Percentiles rank a stretch among this genome's conserved stretches.
Evolutionary conservation across 2,888 invertebrate species (phyloP).

Genomic region (Pollenia amentaria): DNA sequence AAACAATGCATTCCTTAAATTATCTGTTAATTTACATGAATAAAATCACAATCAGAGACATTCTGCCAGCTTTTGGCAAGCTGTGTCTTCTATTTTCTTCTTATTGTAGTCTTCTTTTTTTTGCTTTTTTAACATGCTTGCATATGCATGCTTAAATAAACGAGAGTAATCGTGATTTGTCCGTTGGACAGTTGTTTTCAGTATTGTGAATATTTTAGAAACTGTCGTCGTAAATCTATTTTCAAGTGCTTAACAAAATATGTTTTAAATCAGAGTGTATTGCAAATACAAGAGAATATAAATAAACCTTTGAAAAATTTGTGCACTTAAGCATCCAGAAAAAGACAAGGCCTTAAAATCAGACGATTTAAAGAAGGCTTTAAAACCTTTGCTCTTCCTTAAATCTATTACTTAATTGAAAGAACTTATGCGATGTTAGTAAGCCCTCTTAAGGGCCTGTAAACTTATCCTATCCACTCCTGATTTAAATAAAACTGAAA

Average conservation of each 20-base stretch:
- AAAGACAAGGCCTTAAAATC: neutral
- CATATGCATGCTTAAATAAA: constrained; percentile 62
- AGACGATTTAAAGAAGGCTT: no score
- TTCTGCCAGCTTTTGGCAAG: constrained; percentile 35
- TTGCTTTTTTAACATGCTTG: constrained; percentile 2
- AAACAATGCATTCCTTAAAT: constrained; percentile 8
- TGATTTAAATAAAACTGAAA: neutral
- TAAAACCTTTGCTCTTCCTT: neutral
- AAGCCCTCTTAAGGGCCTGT: neutral
- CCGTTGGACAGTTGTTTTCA: constrained; percentile 65
- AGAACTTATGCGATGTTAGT: no score
- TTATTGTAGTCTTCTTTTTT: constrained; percentile 23
- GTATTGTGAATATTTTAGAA: constrained; percentile 66
- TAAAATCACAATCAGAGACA: constrained; percentile 43
- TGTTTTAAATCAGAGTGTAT: constrained; percentile 60
- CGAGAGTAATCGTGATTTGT: constrained; percentile 65
- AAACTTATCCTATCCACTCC: neutral
- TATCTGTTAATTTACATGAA: constrained; percentile 11
- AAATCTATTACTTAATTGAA: no score
- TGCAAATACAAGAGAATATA: neutral
- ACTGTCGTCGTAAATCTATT: constrained; percentile 75
- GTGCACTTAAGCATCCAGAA: neutral
- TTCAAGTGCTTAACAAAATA: constrained; percentile 68
- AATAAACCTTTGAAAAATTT: neutral
- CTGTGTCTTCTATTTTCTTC: constrained; percentile 16